phyloP scores from a whole-genome alignment of 2,113 vertebrate species.

The Tachysurus vachellii region DNA sequence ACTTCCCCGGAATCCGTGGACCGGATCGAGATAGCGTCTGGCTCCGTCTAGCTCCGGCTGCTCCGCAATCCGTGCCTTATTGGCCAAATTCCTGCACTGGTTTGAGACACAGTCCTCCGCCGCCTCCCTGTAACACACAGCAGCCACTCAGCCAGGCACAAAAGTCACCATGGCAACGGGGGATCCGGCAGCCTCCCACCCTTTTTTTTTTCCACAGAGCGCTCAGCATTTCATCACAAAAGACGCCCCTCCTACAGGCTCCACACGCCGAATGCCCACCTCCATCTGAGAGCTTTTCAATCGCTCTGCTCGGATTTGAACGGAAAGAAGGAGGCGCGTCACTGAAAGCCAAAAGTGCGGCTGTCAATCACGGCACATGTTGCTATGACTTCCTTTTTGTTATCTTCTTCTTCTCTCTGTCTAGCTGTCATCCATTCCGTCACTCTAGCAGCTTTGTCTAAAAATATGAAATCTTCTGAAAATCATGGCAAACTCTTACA shows the following conservation, averaged over 20 bases:
- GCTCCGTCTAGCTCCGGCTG: background rate
- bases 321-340: background rate
- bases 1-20: background rate
- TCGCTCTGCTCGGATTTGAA: background rate
- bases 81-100: slow-evolving; percentile 60
- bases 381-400: slow-evolving; percentile 18
- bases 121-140: slow-evolving; percentile 66
- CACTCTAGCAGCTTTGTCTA: background rate
- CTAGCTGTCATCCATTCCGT: background rate
- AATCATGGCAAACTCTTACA: background rate
- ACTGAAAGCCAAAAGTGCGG: background rate
- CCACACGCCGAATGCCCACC: slow-evolving; percentile 4
- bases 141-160: slow-evolving; percentile 78
- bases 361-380: background rate
- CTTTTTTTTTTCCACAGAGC: slow-evolving; percentile 57
- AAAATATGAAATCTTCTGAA: background rate
- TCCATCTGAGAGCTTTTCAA: background rate
- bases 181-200: slow-evolving; percentile 19
- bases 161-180: slow-evolving; percentile 82
- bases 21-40: background rate
- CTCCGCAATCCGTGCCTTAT: background rate
- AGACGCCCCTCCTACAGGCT: slow-evolving; percentile 26
- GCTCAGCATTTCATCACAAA: slow-evolving; percentile 64
- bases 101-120: slow-evolving; percentile 59
- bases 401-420: slow-evolving; percentile 10